Evolutionary conservation across 2,888 invertebrate species (phyloP).

Genomic region (Drosophila peninsularis): DNA sequence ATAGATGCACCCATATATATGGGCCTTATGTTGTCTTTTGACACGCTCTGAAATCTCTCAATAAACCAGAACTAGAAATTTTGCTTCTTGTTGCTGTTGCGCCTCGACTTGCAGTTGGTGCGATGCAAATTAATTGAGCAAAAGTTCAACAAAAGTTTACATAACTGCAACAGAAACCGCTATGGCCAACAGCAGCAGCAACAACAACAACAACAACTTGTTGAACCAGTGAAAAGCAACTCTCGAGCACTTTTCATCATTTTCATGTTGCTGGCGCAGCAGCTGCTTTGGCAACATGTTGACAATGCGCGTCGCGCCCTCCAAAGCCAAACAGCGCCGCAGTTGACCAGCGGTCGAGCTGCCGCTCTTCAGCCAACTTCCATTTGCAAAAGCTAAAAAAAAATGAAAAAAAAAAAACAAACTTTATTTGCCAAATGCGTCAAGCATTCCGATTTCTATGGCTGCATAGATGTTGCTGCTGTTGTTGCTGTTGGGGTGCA

Average conservation of each 20-base stretch:
- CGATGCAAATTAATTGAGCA: slow-evolving; percentile 67
- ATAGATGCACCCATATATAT: neutral
- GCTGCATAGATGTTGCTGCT: slow-evolving; percentile 21
- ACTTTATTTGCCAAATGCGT: slow-evolving; percentile 61
- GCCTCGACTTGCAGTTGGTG: slow-evolving; percentile 37
- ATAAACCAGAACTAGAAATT: slow-evolving; percentile 39
- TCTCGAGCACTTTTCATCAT: slow-evolving; percentile 61
- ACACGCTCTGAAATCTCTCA: neutral
- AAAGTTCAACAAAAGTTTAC: slow-evolving; percentile 69
- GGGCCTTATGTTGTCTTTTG: neutral
- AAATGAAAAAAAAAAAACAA: slow-evolving; percentile 10
- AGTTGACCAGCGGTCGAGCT: slow-evolving; percentile 35
- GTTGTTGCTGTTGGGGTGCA: slow-evolving; percentile 10
- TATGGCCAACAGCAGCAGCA: slow-evolving; percentile 43
- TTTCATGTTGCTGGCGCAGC: slow-evolving; percentile 43
- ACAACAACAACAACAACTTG: slow-evolving; percentile 56
- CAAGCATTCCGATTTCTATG: slow-evolving; percentile 49
- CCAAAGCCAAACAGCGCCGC: slow-evolving; percentile 45
- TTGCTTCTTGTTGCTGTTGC: slow-evolving; percentile 3
- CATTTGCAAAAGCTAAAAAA: slow-evolving; percentile 32
- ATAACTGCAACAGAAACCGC: slow-evolving; percentile 70
- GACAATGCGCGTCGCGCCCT: slow-evolving; percentile 55
- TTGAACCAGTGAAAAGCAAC: slow-evolving; percentile 59
- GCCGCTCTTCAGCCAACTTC: slow-evolving; percentile 16
- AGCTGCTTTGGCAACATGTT: slow-evolving; percentile 54